These are phyloP conservation scores for Himalopsyche phryganea DNA, from an alignment of 1,140 invertebrate species.

Conservation along the genomic window DNA sequence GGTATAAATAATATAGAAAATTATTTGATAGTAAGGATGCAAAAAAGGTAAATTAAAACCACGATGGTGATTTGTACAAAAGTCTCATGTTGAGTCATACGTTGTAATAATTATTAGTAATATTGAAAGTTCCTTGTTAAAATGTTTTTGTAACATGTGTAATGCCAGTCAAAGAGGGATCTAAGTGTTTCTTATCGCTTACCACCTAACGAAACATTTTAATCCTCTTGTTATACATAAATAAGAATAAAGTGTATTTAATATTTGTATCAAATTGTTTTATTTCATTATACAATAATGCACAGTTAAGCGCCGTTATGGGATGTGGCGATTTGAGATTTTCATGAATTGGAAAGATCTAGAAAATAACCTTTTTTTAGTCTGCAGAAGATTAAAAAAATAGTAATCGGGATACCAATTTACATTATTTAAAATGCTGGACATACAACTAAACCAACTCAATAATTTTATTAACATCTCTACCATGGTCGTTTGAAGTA, in stretches of 20 bases:
- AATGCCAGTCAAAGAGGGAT: conserved; percentile 18
- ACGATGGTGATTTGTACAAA: conserved; percentile 2
- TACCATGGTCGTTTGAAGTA: too few species aligned
- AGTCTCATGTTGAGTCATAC: background rate
- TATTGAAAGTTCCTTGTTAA: conserved; percentile 25
- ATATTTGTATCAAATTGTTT: conserved; percentile 20
- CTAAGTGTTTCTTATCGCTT: conserved; percentile 7
- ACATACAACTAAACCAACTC: too few species aligned
- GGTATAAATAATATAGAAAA: background rate
- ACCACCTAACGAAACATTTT: conserved; percentile 8
- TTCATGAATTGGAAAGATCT: too few species aligned
- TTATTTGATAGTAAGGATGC: background rate
- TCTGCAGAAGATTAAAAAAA: too few species aligned
- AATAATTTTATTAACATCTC: too few species aligned
- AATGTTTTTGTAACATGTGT: conserved; percentile 9
- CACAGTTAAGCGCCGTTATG: too few species aligned
- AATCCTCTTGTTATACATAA: conserved; percentile 23
- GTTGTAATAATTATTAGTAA: conserved; percentile 11
- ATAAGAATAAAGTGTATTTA: conserved; percentile 29
- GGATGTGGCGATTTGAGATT: too few species aligned
- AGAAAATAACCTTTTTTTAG: too few species aligned
- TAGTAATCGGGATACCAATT: too few species aligned
- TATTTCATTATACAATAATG: conserved; percentile 5
- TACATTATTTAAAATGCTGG: too few species aligned
- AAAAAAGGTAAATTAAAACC: background rate